phyloP scores from a whole-genome alignment of 2,888 invertebrate genomes.

The Drosophila borborema region DNA sequence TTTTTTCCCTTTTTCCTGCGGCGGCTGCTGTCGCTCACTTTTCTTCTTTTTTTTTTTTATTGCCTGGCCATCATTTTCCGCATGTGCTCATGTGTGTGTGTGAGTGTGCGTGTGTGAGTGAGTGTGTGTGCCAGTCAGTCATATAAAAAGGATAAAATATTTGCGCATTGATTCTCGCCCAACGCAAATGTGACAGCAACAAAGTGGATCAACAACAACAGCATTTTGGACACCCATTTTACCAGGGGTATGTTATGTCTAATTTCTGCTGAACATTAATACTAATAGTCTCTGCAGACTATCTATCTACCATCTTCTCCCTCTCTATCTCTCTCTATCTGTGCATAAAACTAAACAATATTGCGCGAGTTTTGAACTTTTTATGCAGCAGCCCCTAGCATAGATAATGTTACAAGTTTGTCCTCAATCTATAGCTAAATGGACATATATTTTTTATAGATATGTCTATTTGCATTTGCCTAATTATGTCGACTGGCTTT shows the following conservation, averaged over 20 bases:
- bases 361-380: conserved; percentile 65
- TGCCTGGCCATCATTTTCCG: conserved; percentile 36
- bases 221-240: conserved; percentile 27
- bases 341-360: conserved; percentile 67
- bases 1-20: conserved; percentile 25
- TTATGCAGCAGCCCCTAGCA: conserved; percentile 35
- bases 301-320: not conserved
- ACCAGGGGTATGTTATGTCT: conserved; percentile 69
- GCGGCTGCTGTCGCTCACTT: conserved; percentile 34
- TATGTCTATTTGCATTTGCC: conserved; percentile 2
- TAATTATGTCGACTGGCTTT: conserved; percentile 24
- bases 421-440: not conserved
- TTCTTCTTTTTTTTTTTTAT: conserved; percentile 29
- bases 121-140: conserved; percentile 24
- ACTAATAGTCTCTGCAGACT: conserved; percentile 15
- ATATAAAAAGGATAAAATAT: conserved; percentile 78
- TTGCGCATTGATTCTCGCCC: conserved; percentile 69
- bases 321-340: conserved; percentile 3
- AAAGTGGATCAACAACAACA: conserved; percentile 43
- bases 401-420: conserved; percentile 31
- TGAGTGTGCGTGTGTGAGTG: conserved; percentile 13
- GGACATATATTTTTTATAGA: not conserved
- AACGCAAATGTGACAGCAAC: conserved; percentile 44
- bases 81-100: conserved; percentile 23
- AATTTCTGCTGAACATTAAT: conserved; percentile 57